Percentiles rank a stretch among this genome's conserved stretches.
phyloP scores from a whole-genome alignment of 2,113 vertebrate species.

The Hystrix brachyura region DNA sequence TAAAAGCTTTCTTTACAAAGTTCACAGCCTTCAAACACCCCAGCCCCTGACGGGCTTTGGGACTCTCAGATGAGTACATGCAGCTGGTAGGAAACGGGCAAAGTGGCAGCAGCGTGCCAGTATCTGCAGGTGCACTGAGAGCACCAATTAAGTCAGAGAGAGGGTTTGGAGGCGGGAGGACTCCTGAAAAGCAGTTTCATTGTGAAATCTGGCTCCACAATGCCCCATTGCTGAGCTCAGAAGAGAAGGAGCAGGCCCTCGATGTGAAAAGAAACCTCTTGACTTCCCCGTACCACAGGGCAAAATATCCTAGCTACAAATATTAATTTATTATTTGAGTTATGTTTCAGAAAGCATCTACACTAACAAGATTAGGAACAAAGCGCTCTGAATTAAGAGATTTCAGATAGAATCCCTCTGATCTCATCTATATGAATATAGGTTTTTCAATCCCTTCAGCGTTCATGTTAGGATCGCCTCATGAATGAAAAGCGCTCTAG shows the following conservation, averaged over 20 bases:
- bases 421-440: constrained; percentile 16
- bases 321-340: constrained; percentile 45
- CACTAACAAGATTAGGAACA: constrained; percentile 12
- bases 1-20: constrained; percentile 13
- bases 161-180: neutral
- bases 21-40: neutral
- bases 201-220: constrained; percentile 19
- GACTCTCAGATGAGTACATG: neutral
- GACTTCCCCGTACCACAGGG: neutral
- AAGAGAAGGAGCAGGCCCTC: neutral
- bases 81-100: constrained; percentile 72
- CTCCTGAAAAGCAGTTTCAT: constrained; percentile 27
- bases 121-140: constrained; percentile 60
- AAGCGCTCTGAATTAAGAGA: neutral
- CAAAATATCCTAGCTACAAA: neutral
- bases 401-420: constrained; percentile 40
- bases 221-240: constrained; percentile 7
- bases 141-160: constrained; percentile 13
- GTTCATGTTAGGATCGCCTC: constrained; percentile 51
- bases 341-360: constrained; percentile 48
- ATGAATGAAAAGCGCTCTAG: constrained; percentile 63
- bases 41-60: neutral
- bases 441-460: neutral
- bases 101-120: neutral
- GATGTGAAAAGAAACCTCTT: neutral